Evolutionary conservation across 2,797 vertebrate genomes (phyloP).

Genomic region (Pelobates cultripes): DNA sequence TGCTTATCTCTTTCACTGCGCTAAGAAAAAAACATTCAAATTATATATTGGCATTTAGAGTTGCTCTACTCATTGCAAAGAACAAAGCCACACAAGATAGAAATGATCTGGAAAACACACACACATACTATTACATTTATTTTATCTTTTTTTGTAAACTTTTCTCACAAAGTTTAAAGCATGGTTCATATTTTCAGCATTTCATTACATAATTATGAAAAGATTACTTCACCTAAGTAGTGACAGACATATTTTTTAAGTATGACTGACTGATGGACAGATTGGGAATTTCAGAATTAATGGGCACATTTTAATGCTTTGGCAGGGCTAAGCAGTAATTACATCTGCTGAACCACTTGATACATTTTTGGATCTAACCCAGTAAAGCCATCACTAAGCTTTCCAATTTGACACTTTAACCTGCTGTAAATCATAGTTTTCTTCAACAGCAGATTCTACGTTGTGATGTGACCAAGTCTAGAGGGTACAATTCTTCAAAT

Average conservation of each 20-base stretch:
- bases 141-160: slow-evolving; percentile 38
- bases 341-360: slow-evolving; percentile 76
- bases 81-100: no score
- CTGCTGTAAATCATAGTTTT: slow-evolving; percentile 58
- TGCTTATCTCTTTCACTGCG: no score
- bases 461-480: slow-evolving; percentile 9
- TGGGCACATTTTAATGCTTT: slow-evolving; percentile 75
- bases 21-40: no score
- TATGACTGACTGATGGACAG: slow-evolving; percentile 81
- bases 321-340: slow-evolving; percentile 78
- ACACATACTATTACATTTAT: no score
- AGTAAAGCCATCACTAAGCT: slow-evolving; percentile 73
- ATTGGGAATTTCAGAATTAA: slow-evolving; percentile 77
- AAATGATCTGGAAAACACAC: no score
- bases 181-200: slow-evolving; percentile 61
- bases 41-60: no score
- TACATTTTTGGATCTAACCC: slow-evolving; percentile 76
- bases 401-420: slow-evolving; percentile 68
- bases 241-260: slow-evolving; percentile 82
- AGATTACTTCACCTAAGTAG: slow-evolving; percentile 70
- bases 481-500: neutral
- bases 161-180: slow-evolving; percentile 59
- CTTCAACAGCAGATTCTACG: slow-evolving; percentile 51
- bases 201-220: slow-evolving; percentile 69
- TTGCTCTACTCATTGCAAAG: no score